These are phyloP conservation scores for Morpho deidamia DNA, from an alignment of 2,888 invertebrate genomes.

Conservation along the genomic window DNA sequence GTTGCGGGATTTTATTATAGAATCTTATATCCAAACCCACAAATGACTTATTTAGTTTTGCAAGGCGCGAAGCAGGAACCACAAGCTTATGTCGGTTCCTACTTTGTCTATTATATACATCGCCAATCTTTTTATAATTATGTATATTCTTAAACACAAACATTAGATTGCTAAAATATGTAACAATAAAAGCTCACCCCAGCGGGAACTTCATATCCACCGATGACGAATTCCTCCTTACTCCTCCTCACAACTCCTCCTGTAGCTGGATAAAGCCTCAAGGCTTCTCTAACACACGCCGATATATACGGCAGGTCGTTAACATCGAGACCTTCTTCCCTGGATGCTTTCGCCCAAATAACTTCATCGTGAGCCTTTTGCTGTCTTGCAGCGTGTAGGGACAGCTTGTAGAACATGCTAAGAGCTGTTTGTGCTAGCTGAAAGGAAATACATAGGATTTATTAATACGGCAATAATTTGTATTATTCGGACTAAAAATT, in stretches of 20 bases:
- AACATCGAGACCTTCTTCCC: slow-evolving; percentile 41
- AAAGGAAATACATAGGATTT: background rate
- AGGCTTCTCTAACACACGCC: slow-evolving; percentile 52
- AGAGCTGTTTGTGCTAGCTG: slow-evolving; percentile 66
- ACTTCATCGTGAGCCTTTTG: slow-evolving; percentile 65
- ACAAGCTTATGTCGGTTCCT: too few species aligned
- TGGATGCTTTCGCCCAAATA: slow-evolving; percentile 50
- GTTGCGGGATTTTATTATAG: too few species aligned
- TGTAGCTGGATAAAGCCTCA: slow-evolving; percentile 62
- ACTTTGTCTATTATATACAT: too few species aligned
- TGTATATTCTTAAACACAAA: too few species aligned
- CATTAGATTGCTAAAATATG: too few species aligned
- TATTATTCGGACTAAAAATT: too few species aligned
- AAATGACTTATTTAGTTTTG: too few species aligned
- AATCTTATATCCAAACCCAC: too few species aligned
- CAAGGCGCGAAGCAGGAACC: too few species aligned
- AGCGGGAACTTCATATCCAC: slow-evolving; percentile 60
- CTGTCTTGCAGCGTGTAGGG: slow-evolving; percentile 62
- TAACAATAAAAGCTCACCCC: slow-evolving; percentile 59
- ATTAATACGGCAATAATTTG: too few species aligned
- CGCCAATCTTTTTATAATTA: too few species aligned
- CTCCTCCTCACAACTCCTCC: slow-evolving; percentile 62
- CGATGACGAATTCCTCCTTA: slow-evolving; percentile 44
- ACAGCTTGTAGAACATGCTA: slow-evolving; percentile 61
- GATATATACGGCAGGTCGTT: slow-evolving; percentile 48